Conservation (phyloP, 2,113 vertebrate species). For the Dunckerocampus dactyliophorus region DNA sequence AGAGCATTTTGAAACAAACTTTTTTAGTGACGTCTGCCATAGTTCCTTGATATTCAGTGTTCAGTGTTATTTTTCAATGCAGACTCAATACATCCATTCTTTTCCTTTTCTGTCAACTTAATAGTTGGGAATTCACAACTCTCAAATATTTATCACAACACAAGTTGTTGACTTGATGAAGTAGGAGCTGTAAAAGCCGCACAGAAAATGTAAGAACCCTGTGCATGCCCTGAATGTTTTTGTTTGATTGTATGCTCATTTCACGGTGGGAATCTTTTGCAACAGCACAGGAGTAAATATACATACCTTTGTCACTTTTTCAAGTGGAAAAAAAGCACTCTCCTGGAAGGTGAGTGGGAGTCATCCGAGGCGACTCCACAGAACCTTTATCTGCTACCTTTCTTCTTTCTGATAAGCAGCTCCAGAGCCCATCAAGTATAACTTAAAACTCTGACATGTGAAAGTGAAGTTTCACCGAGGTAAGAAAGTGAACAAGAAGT, state of each 20-base stretch:
- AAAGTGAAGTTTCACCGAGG: conserved; percentile 37
- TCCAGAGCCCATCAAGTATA: conserved; percentile 46
- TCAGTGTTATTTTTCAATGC: conserved; percentile 35
- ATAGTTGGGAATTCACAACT: conserved; percentile 30
- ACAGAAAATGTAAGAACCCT: conserved; percentile 31
- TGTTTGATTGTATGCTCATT: conserved; percentile 52
- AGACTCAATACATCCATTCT: conserved; percentile 38
- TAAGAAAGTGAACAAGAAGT: conserved; percentile 19
- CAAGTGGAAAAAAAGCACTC: conserved; percentile 25
- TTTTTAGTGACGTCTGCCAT: conserved; percentile 53
- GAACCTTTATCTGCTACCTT: conserved; percentile 34
- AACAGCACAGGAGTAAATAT: conserved; percentile 34
- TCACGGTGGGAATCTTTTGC: conserved; percentile 34
- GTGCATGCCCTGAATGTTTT: conserved; percentile 20
- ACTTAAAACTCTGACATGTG: conserved; percentile 38
- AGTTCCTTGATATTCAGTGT: conserved; percentile 50
- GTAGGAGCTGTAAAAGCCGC: conserved; percentile 35
- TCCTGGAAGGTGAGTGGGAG: conserved; percentile 43
- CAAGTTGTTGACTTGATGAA: conserved; percentile 43
- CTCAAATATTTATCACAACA: conserved; percentile 41
- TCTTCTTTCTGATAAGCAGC: conserved; percentile 51
- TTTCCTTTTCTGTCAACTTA: conserved; percentile 25
- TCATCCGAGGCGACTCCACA: conserved; percentile 26
- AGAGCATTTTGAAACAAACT: conserved; percentile 40
- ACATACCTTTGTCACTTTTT: conserved; percentile 35